These are phyloP conservation scores for Cryptus armator DNA, from an alignment of 2,888 invertebrate species.

Conservation along the genomic window DNA sequence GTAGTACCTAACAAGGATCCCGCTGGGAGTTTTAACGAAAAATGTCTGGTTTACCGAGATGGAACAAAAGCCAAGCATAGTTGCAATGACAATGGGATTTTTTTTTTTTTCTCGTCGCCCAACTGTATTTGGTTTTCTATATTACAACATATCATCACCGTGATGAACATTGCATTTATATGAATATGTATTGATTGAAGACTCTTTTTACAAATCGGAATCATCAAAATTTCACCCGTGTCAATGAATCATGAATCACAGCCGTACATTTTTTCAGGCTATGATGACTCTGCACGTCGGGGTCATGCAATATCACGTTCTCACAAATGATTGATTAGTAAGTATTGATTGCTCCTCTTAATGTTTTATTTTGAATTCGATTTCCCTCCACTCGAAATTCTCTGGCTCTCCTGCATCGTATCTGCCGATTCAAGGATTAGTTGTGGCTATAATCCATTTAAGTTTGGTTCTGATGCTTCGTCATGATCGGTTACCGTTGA, in stretches of 20 bases:
- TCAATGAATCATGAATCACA: neutral
- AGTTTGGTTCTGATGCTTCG: slow-evolving; percentile 69
- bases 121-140: slow-evolving; percentile 5
- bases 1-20: slow-evolving; percentile 32
- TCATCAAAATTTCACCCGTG: neutral
- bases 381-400: neutral
- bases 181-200: neutral
- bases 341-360: too few relatives aligned
- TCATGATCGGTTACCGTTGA: slow-evolving; percentile 64
- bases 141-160: slow-evolving; percentile 20
- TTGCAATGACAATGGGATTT: slow-evolving; percentile 40
- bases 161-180: neutral
- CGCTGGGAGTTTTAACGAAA: slow-evolving; percentile 31
- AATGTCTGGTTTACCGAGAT: slow-evolving; percentile 36
- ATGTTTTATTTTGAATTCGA: too few relatives aligned
- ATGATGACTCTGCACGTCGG: too few relatives aligned
- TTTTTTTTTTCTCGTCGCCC: neutral
- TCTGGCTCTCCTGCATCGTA: neutral
- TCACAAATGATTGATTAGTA: too few relatives aligned
- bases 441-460: slow-evolving; percentile 61
- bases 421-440: slow-evolving; percentile 1
- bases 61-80: slow-evolving; percentile 9
- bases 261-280: neutral
- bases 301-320: too few relatives aligned
- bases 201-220: too few relatives aligned